Evolutionary conservation across 2,888 invertebrate species (phyloP), one percentile per base, ranked within the genome.

Genomic region (Erannis defoliaria): DNA sequence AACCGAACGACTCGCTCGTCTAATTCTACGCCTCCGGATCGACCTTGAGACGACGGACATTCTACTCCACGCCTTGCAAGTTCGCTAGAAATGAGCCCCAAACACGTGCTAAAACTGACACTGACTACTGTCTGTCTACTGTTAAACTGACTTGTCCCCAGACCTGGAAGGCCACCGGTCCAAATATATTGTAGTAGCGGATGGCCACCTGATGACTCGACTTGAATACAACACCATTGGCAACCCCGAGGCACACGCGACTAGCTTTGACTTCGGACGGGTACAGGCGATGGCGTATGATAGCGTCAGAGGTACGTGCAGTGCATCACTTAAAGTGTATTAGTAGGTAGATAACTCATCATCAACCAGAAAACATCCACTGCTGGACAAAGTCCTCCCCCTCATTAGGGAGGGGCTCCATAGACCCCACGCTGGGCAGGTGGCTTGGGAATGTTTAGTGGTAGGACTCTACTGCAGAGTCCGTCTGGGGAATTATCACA

Each of bases 231-330:
- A 95, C 64, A 73, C 90, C 0, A 89, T 97, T 23, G 96, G 97
- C 2, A 95, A 94, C 70, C 96, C 96, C 2, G 94, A 93, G 70
- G 84, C 94, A 0, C 89, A 89, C 18, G 79, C 86, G 51, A 89
- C 94, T 0, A 88, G 90, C 56, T 84, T 89, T 33, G 78, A 93
- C 55, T 83, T 91, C 0, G 88, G 91, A 16, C 87, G 94, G 6
- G 94, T 96, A 12, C 95, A 95, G 46, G 95, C 95, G 14, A 85
- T 97, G 82, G 94, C 95, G 0, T 96, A 95, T 72, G 95, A 97
- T 71, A 93, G 64, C 35, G 61, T 66, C 1, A 80, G 87, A 81
- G 88, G 92, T 92, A 68, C 49, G 62, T 56, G 26, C 23, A 16
- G 37, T 6, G 14, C 5, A 16, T 8, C 16, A 18, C 9, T 37